A percentile compares a stretch with the other conserved stretches of the same genome.
Conservation (phyloP, 2,888 invertebrate species). For the Erynnis tages region DNA sequence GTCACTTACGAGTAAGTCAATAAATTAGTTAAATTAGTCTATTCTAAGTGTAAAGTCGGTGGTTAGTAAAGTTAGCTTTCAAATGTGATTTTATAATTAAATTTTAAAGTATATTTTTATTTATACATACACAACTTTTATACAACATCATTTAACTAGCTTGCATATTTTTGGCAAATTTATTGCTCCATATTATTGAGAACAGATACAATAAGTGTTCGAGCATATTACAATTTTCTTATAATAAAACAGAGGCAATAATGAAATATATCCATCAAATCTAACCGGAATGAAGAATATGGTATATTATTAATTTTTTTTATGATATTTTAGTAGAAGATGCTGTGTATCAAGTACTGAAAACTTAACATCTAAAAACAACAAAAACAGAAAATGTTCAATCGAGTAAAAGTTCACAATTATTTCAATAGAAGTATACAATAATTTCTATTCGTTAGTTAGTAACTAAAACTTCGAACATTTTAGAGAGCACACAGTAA, state of each 20-base stretch:
- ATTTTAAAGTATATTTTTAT: background rate
- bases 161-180: background rate
- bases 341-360: too few relatives aligned
- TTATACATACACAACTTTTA: background rate
- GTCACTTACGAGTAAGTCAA: slow-evolving; percentile 57
- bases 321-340: too few relatives aligned
- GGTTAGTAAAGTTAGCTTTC: slow-evolving; percentile 49
- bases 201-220: background rate
- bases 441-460: background rate
- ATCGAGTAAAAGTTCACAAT: too few relatives aligned
- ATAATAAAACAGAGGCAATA: too few relatives aligned
- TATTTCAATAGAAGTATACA: background rate
- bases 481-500: background rate
- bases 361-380: too few relatives aligned
- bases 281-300: too few relatives aligned
- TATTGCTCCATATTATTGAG: background rate
- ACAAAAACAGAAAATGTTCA: too few relatives aligned
- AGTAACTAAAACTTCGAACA: background rate
- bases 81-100: background rate
- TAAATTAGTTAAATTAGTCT: slow-evolving; percentile 71
- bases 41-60: slow-evolving; percentile 62
- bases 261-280: too few relatives aligned
- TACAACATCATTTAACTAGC: background rate
- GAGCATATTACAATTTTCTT: too few relatives aligned
- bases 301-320: too few relatives aligned